Evolutionary conservation across 37 sponge, comb jelly and placozoan species (phyloP), one percentile per base, ranked within the genome.

Genomic region (Beroe ovata): DNA sequence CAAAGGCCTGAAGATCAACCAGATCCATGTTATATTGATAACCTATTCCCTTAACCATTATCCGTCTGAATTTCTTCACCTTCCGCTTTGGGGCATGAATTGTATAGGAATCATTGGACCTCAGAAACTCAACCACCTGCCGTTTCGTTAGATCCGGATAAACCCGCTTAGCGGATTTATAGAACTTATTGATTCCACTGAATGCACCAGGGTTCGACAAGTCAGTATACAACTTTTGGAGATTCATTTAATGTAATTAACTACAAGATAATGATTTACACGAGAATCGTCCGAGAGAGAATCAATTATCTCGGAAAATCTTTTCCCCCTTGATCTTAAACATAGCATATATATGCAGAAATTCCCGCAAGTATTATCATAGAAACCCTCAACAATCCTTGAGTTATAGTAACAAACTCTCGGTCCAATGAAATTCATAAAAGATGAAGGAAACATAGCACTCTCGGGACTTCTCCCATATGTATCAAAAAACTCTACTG

Each of bases 1-100:
- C 30, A 29, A 36, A 25, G 1, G 36, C 19, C 1, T 6, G 11
- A 35, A 69, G 26, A 25, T 69, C 71, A 25, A 29, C 8, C 25
- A 69, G 20, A 69, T 69, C 71, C 1, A 69, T 69, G 3, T 69
- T 35, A 4, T 19, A 69, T 25, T 33, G 71, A 21, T 69, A 69
- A 29, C 25, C 25, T 21, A 69, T 69, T 6, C 20, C 8, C 20
- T 69, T 69, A 25, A 38, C 20, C 3, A 21, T 33, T 8, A 69
- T 38, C 11, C 38, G 71, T 21, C 71, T 6, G 20, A 21, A 69
- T 8, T 28, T 8, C 1, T 25, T 16, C 8, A 25, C 26, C 6
- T 69, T 69, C 32, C 20, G 36, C 8, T 33, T 38, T 36, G 71
- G 71, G 6, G 26, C 4, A 69, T 69, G 71, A 21, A 69, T 8